A percentile compares a stretch with the other conserved stretches of the same genome.
Conservation (phyloP, 2,888 invertebrate genomes). For the Cryptus viduatorius region DNA sequence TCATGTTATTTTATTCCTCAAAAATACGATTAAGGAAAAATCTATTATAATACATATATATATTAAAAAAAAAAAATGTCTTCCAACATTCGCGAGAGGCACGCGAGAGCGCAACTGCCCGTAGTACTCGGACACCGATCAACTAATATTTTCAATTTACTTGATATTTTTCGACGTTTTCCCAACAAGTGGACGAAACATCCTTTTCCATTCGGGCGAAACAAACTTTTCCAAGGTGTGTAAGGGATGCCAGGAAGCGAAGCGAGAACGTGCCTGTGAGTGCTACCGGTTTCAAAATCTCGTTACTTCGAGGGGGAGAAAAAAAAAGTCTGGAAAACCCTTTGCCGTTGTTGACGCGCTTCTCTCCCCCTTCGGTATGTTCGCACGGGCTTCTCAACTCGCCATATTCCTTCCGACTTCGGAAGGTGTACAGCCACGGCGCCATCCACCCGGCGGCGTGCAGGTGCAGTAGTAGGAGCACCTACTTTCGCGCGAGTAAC, state of each 20-base stretch:
- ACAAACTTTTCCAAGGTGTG: conserved; percentile 39
- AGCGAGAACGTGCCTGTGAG: conserved; percentile 23
- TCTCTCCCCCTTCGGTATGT: background rate
- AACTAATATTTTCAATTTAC: conserved; percentile 41
- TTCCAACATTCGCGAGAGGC: background rate
- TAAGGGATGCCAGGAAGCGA: conserved; percentile 23
- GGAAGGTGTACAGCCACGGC: background rate
- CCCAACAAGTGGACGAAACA: background rate
- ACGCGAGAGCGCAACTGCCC: background rate
- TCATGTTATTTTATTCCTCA: background rate
- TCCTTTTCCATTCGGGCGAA: background rate
- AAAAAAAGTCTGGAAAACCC: conserved; percentile 10
- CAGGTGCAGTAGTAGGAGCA: background rate
- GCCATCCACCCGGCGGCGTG: conserved; percentile 15
- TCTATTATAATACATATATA: conserved; percentile 2
- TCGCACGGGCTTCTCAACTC: conserved; percentile 29
- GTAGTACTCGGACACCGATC: background rate
- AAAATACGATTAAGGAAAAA: background rate
- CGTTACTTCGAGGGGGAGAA: conserved; percentile 31
- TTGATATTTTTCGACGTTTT: background rate
- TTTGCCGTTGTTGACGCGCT: conserved; percentile 14
- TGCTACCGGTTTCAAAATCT: conserved; percentile 53
- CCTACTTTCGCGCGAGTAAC: conserved; percentile 22
- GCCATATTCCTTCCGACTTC: conserved; percentile 25
- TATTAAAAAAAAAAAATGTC: no score